Base-by-base conservation (phyloP, 2,888 invertebrate genomes). In the Caradrina clavipalpis region DNA sequence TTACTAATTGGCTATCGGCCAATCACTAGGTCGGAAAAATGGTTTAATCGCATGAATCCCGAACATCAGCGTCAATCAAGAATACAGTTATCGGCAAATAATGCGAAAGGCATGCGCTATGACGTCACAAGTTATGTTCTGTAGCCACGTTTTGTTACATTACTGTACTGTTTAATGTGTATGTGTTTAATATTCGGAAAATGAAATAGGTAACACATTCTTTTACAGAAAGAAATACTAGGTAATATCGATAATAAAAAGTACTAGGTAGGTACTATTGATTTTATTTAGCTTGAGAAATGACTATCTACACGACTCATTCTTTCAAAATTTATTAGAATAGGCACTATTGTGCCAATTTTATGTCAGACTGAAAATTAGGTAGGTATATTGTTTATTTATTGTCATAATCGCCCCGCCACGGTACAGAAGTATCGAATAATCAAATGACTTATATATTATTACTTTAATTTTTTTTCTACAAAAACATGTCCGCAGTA, bases 11-110 rank as follows among this genome's bases (percentile, higher is more conserved):
- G 82, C 60, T 8, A 13, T 7, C 8, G n/a, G 50, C 79, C 79
- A 82, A 78, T 78, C 57, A 65, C 74, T 67, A 67, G 51, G 54
- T 54, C 51, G 13, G 22, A 61, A 67, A 63, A 81, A 78, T 59
- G 31, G 39, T 71, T 63, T 57, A 69, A 80, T 65, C 55, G 22
- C 50, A 21, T 21, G 21, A 61, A 65, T 57, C 42, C 21, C 65
- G 68, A 60, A 73, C 67, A 69, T 64, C 56, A 67, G 53, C 51
- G 63, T 56, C 56, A 47, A 65, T 81, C 71, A 61, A 45, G 61
- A 80, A 62, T 50, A 45, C 65, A 31, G 53, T 60, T 66, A 63
- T 69, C 60, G 64, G 51, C 31, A 54, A 76, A 76, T 76, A 63
- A 68, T 76, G 76, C 35, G 39, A 35, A 53, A 66, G 67, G 62